Percentiles rank a stretch among this genome's conserved stretches.
Conservation (phyloP, 2,113 vertebrate genomes). For the Penelope pileata region DNA sequence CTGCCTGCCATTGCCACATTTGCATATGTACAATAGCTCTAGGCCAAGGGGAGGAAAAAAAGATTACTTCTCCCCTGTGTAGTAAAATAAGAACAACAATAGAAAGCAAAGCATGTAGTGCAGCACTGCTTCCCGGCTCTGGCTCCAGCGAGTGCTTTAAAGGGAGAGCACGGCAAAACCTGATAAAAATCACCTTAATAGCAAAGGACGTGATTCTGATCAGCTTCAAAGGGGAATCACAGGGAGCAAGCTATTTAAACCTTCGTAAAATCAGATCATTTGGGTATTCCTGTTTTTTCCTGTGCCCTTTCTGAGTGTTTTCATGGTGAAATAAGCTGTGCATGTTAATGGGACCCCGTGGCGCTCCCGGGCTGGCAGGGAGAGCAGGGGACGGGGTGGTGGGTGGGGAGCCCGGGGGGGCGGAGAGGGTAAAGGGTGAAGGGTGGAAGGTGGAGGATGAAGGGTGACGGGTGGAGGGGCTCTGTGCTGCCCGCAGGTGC, state of each 20-base stretch:
- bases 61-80: slow-evolving; percentile 66
- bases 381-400: not conserved
- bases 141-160: slow-evolving; percentile 10
- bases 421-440: too few species aligned
- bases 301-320: not conserved
- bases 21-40: slow-evolving; percentile 82
- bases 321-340: not conserved
- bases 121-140: slow-evolving; percentile 13
- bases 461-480: fast-evolving
- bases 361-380: fast-evolving
- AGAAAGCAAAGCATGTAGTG: slow-evolving; percentile 46
- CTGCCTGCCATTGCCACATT: slow-evolving; percentile 75
- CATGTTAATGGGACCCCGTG: not conserved
- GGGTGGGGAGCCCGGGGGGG: not conserved
- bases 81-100: slow-evolving; percentile 64
- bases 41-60: slow-evolving; percentile 69
- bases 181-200: slow-evolving; percentile 59
- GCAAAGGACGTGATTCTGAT: slow-evolving; percentile 52
- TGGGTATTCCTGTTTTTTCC: slow-evolving; percentile 1
- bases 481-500: not conserved
- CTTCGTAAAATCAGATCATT: slow-evolving; percentile 25
- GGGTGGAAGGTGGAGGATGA: too few species aligned
- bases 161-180: slow-evolving; percentile 32
- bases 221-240: slow-evolving; percentile 20
- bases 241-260: not conserved